phyloP scores from a whole-genome alignment of 1,140 invertebrate genomes.

The Lasaia peninsularis region DNA sequence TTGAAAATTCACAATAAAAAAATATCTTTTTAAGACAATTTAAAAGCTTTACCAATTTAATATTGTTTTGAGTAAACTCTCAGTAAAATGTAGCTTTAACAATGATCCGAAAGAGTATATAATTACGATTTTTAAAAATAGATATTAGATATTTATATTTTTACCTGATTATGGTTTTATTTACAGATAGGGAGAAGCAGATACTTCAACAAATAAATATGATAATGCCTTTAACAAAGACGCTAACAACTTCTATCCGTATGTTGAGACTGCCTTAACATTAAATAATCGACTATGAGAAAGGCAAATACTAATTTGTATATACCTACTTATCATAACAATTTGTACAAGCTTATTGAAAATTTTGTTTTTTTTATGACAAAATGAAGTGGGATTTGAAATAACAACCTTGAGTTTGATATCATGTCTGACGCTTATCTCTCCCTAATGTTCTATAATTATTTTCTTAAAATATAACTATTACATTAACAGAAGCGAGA shows the following conservation, averaged over 20 bases:
- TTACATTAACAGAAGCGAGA: neutral
- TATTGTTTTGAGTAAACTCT: no score
- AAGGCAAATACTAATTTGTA: slow-evolving; percentile 5
- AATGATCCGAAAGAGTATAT: no score
- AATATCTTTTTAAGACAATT: no score
- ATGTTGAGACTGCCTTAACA: slow-evolving; percentile 5
- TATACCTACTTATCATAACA: slow-evolving; percentile 2
- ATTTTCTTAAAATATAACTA: neutral
- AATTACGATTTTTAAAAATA: no score
- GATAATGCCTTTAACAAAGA: slow-evolving; percentile 6
- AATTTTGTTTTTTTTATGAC: neutral
- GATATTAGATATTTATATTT: no score
- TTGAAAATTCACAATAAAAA: no score
- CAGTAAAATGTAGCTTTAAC: no score
- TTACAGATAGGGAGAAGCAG: no score
- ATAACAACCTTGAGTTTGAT: slow-evolving; percentile 7
- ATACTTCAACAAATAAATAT: no score
- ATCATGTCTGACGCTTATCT: slow-evolving; percentile 1
- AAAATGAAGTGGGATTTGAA: neutral
- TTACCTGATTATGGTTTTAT: no score
- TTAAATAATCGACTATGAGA: slow-evolving; percentile 5
- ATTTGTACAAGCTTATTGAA: slow-evolving; percentile 1
- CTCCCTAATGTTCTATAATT: neutral
- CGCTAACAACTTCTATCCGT: neutral
- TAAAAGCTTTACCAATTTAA: no score